These are phyloP conservation scores for Trachelipus rathkii DNA, from an alignment of 1,140 invertebrate species.

Conservation along the genomic window DNA sequence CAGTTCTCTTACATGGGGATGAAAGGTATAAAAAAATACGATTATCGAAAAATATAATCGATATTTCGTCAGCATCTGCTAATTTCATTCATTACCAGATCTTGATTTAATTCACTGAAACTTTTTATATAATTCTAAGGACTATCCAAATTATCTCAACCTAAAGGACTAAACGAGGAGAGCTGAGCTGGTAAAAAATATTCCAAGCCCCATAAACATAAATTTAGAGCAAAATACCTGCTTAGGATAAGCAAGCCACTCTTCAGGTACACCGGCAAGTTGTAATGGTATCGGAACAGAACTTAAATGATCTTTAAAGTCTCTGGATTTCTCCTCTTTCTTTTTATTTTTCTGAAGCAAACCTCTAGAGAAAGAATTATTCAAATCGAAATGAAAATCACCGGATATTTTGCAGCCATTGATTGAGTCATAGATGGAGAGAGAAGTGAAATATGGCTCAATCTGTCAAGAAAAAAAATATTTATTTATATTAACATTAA, in stretches of 20 bases:
- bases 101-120: no score
- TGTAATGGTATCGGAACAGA: conserved; percentile 51
- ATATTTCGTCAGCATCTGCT: no score
- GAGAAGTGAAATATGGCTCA: conserved; percentile 83
- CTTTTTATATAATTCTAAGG: no score
- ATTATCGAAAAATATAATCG: no score
- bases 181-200: conserved; percentile 3
- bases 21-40: no score
- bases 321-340: conserved; percentile 53
- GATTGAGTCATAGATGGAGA: conserved; percentile 81
- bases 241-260: conserved; percentile 63
- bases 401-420: conserved; percentile 82
- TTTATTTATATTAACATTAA: no score
- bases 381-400: conserved; percentile 88
- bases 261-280: conserved; percentile 58
- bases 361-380: conserved; percentile 61
- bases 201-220: background rate
- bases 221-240: conserved; percentile 47
- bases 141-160: no score
- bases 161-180: background rate
- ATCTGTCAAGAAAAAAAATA: conserved; percentile 54
- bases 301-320: conserved; percentile 56
- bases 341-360: conserved; percentile 54
- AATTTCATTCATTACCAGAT: no score
- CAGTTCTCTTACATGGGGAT: no score